These are phyloP conservation scores for Platycercus adscitus DNA, from an alignment of 2,113 vertebrate genomes.

Conservation along the genomic window DNA sequence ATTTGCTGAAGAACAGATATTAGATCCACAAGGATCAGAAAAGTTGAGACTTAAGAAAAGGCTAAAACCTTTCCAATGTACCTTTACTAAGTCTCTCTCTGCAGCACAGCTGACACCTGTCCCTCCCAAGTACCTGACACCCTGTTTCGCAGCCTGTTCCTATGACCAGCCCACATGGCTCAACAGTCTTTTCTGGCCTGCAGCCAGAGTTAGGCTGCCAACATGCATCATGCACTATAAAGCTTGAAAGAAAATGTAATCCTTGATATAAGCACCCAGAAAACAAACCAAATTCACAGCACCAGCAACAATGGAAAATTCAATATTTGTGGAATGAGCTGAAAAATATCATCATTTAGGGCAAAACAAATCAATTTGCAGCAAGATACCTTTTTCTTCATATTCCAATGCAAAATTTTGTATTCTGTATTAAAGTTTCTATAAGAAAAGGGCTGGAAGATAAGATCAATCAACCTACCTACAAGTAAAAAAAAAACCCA, in stretches of 20 bases:
- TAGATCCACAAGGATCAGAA: not conserved
- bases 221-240: not conserved
- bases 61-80: not conserved
- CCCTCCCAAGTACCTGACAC: rapidly evolving
- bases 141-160: rapidly evolving
- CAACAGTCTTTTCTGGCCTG: not conserved
- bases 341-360: not conserved
- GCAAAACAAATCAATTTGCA: not conserved
- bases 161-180: rapidly evolving
- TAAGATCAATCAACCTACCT: not conserved
- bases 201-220: not conserved
- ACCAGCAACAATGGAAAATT: rapidly evolving
- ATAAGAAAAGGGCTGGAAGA: not conserved
- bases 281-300: not conserved
- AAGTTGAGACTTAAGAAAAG: not conserved
- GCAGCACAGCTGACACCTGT: rapidly evolving
- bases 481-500: not conserved
- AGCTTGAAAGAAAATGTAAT: not conserved
- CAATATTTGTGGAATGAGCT: not conserved
- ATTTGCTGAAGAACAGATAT: not conserved
- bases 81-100: too few species aligned
- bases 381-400: not conserved
- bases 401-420: not conserved
- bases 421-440: not conserved
- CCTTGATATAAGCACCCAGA: not conserved